Evolutionary conservation across 2,797 vertebrate genomes (phyloP).

Genomic region (Acanthiza pusilla): DNA sequence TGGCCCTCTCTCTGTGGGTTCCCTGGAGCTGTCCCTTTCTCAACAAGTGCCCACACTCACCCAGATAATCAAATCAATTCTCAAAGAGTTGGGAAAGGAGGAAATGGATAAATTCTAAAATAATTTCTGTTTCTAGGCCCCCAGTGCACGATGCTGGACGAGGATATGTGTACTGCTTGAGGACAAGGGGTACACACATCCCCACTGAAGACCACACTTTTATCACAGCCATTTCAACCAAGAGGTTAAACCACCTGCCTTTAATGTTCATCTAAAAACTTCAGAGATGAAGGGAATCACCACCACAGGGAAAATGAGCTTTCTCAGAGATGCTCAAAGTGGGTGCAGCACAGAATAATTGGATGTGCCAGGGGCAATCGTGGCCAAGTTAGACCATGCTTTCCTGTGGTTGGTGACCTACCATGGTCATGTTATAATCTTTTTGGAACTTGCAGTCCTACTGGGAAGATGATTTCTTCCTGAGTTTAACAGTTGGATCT

Average conservation of each 20-base stretch:
- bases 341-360: background rate
- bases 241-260: background rate
- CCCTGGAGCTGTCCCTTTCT: background rate
- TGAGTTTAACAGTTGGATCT: background rate
- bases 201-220: rapidly evolving
- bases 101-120: background rate
- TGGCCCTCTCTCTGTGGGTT: background rate
- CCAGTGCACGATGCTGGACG: background rate
- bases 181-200: background rate
- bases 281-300: background rate
- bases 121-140: background rate
- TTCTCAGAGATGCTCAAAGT: background rate
- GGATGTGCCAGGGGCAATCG: background rate
- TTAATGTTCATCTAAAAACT: background rate
- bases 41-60: background rate
- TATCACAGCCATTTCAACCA: background rate
- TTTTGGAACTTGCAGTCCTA: background rate
- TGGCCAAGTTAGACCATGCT: background rate
- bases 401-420: no score
- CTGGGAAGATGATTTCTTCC: background rate
- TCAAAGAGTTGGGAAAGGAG: background rate
- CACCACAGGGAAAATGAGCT: background rate
- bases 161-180: background rate
- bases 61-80: background rate
- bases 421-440: rapidly evolving